These are phyloP conservation scores for Herpailurus yagouaroundi DNA, from an alignment of 2,113 vertebrate genomes.

Conservation along the genomic window DNA sequence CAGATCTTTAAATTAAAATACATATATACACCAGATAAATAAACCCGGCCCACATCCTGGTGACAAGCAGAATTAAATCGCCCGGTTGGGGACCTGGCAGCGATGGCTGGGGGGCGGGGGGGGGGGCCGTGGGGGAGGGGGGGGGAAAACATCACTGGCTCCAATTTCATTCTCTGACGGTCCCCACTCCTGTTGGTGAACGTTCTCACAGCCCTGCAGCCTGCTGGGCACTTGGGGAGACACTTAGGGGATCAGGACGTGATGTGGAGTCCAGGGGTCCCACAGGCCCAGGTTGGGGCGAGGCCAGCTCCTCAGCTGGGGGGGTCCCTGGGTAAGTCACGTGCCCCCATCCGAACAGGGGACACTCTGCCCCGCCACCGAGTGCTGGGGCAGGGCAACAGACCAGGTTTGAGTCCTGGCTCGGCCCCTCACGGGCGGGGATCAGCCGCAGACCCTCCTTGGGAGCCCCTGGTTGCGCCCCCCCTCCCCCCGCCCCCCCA, in stretches of 20 bases:
- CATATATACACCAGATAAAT: slow-evolving; percentile 66
- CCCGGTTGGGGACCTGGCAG: slow-evolving; percentile 36
- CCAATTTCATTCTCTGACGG: rapidly evolving
- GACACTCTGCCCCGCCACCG: rapidly evolving
- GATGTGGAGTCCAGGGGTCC: no score
- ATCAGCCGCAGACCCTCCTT: rapidly evolving
- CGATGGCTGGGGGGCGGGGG: neutral
- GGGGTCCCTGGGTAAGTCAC: neutral
- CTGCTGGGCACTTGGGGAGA: neutral
- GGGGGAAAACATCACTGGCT: neutral
- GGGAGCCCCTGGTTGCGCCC: neutral
- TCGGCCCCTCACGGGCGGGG: rapidly evolving
- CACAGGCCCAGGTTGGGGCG: neutral
- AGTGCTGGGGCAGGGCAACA: neutral
- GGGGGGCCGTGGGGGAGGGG: no score
- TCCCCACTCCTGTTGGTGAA: rapidly evolving
- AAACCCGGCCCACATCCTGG: slow-evolving; percentile 33
- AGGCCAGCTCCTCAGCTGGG: neutral
- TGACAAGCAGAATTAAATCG: slow-evolving; percentile 57
- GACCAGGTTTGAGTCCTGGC: neutral
- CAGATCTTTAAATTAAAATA: slow-evolving; percentile 73
- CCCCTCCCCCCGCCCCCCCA: rapidly evolving
- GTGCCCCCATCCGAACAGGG: rapidly evolving
- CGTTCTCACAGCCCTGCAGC: neutral
- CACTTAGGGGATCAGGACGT: rapidly evolving